Evolutionary conservation across 1,140 invertebrate genomes (phyloP).

Genomic region (Cydia amplana): DNA sequence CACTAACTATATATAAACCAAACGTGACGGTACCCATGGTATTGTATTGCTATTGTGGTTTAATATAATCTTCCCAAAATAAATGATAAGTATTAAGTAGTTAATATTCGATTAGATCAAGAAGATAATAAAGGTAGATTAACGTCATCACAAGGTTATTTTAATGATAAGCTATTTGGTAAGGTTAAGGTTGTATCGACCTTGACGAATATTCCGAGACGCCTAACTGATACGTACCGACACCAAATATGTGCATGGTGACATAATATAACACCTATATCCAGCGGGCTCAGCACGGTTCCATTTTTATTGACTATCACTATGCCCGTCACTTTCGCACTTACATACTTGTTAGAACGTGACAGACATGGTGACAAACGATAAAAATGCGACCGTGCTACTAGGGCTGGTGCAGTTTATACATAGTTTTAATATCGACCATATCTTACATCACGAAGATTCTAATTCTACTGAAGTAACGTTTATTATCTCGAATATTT

Average conservation of each 20-base stretch:
- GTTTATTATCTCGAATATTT: no score
- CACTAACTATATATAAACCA: no score
- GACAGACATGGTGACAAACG: no score
- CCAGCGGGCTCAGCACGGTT: no score
- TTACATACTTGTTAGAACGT: no score
- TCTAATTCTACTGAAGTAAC: not conserved
- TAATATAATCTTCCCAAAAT: not conserved
- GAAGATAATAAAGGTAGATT: not conserved
- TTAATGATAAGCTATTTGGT: not conserved
- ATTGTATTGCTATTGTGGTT: no score
- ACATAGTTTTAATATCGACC: not conserved
- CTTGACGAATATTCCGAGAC: constrained; percentile 19
- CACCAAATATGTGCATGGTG: not conserved
- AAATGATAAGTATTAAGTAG: no score
- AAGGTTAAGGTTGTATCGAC: constrained; percentile 1
- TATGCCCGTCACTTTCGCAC: no score
- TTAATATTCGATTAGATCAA: not conserved
- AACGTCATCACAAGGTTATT: constrained; percentile 14
- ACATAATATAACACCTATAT: not conserved
- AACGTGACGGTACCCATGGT: no score
- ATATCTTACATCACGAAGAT: not conserved
- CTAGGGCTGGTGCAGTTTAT: not conserved
- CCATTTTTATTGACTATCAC: no score
- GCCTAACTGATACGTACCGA: not conserved
- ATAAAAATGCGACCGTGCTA: no score